Evolutionary conservation across 1,140 invertebrate genomes (phyloP).

Genomic region (Aplysia californica): DNA sequence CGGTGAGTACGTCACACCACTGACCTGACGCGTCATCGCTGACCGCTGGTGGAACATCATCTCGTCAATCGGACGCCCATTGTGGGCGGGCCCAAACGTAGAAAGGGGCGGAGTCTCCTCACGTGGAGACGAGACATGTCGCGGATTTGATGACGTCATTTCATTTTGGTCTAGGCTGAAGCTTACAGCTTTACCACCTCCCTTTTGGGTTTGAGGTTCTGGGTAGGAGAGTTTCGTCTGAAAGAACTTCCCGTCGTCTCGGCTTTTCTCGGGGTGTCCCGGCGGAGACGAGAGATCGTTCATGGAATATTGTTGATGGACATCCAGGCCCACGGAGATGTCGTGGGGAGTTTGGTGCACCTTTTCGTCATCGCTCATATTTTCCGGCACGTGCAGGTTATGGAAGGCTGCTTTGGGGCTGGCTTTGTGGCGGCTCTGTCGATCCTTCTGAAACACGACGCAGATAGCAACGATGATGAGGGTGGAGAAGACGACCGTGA

Average conservation of each 20-base stretch:
- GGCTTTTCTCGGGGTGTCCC: background rate
- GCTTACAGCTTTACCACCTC: conserved; percentile 14
- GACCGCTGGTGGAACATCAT: background rate
- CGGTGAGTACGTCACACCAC: conserved; percentile 26
- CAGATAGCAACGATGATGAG: conserved; percentile 43
- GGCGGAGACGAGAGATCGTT: conserved; percentile 7
- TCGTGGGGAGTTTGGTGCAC: background rate
- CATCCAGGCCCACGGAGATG: background rate
- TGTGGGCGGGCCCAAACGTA: background rate
- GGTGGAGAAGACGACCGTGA: conserved; percentile 34
- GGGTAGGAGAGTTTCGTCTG: background rate
- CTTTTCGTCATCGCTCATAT: conserved; percentile 30
- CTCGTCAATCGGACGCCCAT: background rate
- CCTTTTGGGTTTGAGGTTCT: background rate
- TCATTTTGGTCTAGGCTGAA: conserved; percentile 4
- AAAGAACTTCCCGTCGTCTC: background rate
- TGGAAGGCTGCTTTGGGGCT: conserved; percentile 13
- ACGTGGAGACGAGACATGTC: background rate
- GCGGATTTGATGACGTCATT: background rate
- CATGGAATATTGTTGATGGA: background rate
- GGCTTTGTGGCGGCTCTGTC: background rate
- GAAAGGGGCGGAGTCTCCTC: background rate
- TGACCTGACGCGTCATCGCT: conserved; percentile 11
- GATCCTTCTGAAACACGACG: conserved; percentile 38
- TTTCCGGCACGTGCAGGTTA: background rate